phyloP scores from a whole-genome alignment of 2,797 vertebrate species.

The Pygocentrus nattereri region DNA sequence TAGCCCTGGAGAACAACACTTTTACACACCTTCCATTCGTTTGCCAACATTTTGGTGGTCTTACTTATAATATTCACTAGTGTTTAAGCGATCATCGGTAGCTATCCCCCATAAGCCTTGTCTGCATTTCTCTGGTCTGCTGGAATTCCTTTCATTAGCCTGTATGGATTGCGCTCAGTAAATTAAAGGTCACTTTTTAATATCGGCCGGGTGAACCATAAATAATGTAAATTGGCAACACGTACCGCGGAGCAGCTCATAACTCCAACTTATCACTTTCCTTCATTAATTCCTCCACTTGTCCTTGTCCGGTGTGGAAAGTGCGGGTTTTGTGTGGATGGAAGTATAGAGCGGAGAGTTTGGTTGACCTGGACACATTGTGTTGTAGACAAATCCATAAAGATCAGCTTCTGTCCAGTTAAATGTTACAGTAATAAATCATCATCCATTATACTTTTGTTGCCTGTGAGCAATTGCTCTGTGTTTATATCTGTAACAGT shows the following conservation, averaged over 20 bases:
- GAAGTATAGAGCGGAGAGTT: background rate
- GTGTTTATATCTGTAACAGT: background rate
- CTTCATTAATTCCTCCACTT: constrained; percentile 26
- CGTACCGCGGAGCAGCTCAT: constrained; percentile 5
- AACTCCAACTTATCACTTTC: constrained; percentile 28
- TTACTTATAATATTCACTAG: too few species aligned
- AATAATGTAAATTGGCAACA: constrained; percentile 39
- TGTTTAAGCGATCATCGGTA: background rate
- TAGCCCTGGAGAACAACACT: too few species aligned
- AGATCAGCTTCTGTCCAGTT: background rate
- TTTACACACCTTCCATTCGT: background rate
- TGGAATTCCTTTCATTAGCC: constrained; percentile 3
- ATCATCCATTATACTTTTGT: background rate
- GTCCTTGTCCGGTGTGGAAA: constrained; percentile 5
- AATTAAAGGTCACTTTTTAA: constrained; percentile 43
- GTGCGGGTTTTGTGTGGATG: background rate
- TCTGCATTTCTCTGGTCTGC: background rate
- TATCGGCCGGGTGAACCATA: constrained; percentile 14
- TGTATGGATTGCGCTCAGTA: background rate
- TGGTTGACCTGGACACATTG: background rate
- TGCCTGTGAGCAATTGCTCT: background rate
- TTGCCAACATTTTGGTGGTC: background rate
- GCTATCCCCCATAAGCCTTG: background rate
- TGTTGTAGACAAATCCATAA: background rate
- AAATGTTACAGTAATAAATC: background rate